Conservation (phyloP, 1,140 invertebrate genomes). For the Rhagoletis zephyria region DNA sequence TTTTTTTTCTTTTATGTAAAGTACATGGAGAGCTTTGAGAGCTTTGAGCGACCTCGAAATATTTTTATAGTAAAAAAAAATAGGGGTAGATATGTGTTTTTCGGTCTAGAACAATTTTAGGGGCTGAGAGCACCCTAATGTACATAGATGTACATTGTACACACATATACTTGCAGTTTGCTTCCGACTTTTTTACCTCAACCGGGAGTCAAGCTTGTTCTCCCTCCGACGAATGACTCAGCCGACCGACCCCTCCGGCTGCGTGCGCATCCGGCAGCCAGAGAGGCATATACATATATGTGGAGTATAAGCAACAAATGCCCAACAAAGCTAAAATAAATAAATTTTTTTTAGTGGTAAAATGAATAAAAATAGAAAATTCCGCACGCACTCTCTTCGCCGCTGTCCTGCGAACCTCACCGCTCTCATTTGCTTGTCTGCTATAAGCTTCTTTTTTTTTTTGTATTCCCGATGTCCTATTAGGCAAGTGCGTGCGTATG, state of each 20-base stretch:
- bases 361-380: slow-evolving; percentile 45
- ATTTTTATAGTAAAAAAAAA: too few relatives aligned
- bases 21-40: too few relatives aligned
- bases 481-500: neutral
- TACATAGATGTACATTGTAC: neutral
- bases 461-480: neutral
- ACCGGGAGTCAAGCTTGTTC: neutral
- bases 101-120: too few relatives aligned
- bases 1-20: too few relatives aligned
- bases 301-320: neutral
- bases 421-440: neutral
- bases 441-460: neutral
- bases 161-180: neutral
- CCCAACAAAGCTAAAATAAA: slow-evolving; percentile 37
- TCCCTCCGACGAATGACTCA: neutral
- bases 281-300: neutral
- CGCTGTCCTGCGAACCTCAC: neutral
- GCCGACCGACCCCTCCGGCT: slow-evolving; percentile 5
- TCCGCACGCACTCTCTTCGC: slow-evolving; percentile 6
- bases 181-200: slow-evolving; percentile 1
- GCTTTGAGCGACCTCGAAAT: too few relatives aligned
- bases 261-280: neutral
- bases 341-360: slow-evolving; percentile 25
- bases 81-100: too few relatives aligned
- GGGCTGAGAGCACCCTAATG: too few relatives aligned